Evolutionary conservation across 1,140 invertebrate species (phyloP).

Genomic region (Physella acuta): DNA sequence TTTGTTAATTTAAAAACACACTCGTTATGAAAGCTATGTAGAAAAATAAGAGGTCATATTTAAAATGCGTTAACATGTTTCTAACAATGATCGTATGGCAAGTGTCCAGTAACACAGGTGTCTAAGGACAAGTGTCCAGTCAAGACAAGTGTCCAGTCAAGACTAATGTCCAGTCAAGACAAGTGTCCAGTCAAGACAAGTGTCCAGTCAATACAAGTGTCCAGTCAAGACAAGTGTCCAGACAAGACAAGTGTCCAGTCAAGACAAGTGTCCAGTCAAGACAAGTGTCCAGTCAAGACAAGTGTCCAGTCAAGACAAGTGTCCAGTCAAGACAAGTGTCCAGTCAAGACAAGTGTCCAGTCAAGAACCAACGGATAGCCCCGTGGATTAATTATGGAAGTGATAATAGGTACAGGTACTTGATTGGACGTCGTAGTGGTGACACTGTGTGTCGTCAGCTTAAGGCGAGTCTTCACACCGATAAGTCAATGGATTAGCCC

Average conservation of each 20-base stretch:
- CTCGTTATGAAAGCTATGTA: too few relatives aligned
- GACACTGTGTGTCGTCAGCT: too few relatives aligned
- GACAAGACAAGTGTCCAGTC: background rate
- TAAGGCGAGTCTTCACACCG: too few relatives aligned
- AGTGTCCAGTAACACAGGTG: background rate
- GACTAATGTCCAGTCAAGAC: background rate
- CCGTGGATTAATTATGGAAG: too few relatives aligned
- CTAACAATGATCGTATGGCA: too few relatives aligned
- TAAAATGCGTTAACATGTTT: too few relatives aligned
- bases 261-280: background rate
- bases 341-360: background rate
- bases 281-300: background rate
- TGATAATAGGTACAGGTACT: too few relatives aligned
- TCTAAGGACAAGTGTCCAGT: background rate
- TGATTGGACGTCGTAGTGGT: too few relatives aligned
- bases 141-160: background rate
- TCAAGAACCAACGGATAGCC: too few relatives aligned
- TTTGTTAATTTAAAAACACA: too few relatives aligned
- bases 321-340: background rate
- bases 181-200: background rate
- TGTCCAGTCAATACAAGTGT: background rate
- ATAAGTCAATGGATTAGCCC: too few relatives aligned
- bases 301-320: background rate
- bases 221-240: background rate
- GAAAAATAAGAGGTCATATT: too few relatives aligned